Evolutionary conservation across 2,888 invertebrate genomes (phyloP).

Genomic region (Machimus rusticus): DNA sequence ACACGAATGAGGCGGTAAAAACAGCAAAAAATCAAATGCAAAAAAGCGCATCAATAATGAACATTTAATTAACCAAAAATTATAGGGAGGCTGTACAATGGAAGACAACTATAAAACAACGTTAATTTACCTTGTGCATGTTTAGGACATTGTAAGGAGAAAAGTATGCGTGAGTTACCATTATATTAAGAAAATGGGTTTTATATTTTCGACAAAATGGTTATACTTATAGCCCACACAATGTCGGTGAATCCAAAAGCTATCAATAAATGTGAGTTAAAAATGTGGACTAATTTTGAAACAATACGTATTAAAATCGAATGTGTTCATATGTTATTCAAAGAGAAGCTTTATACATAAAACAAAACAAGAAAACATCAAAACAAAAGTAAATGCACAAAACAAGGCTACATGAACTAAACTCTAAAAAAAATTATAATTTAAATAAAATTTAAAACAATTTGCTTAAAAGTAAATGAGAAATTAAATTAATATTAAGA

Average conservation of each 20-base stretch:
- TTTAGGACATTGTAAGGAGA: constrained; percentile 14
- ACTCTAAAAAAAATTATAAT: constrained; percentile 2
- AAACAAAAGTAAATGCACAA: constrained; percentile 17
- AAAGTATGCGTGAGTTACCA: neutral
- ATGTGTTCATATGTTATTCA: constrained; percentile 15
- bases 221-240: constrained; percentile 39
- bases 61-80: neutral
- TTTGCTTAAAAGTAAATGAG: constrained; percentile 28
- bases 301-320: constrained; percentile 9
- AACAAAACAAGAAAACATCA: constrained; percentile 21
- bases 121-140: constrained; percentile 45
- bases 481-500: constrained; percentile 24
- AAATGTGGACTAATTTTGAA: neutral
- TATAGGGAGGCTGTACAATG: neutral
- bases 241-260: constrained; percentile 4
- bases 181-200: neutral
- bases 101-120: constrained; percentile 23
- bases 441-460: constrained; percentile 11
- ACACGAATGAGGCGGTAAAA: neutral
- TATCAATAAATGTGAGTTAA: constrained; percentile 12
- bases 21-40: neutral
- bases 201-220: neutral
- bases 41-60: neutral
- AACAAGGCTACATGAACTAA: constrained; percentile 25
- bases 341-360: constrained; percentile 35